phyloP scores from a whole-genome alignment of 1,140 invertebrate species.

The Apis laboriosa region DNA sequence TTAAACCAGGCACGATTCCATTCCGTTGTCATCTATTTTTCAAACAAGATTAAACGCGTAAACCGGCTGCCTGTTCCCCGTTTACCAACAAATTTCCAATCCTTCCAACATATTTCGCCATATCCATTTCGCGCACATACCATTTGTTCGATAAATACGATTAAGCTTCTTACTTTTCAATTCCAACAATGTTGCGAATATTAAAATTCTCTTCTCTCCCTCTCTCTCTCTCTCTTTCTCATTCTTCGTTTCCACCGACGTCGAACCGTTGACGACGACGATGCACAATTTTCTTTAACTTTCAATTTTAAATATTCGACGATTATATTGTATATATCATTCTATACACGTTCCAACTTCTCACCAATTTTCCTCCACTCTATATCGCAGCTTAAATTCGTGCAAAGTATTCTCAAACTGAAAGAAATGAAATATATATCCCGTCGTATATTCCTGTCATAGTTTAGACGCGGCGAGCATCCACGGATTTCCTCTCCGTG shows the following conservation, averaged over 20 bases:
- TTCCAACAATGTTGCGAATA: neutral
- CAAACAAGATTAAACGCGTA: constrained; percentile 13
- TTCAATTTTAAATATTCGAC: too few relatives aligned
- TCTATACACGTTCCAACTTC: too few relatives aligned
- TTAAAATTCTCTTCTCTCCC: neutral
- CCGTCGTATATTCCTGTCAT: neutral
- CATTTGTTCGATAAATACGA: neutral
- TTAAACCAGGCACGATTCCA: constrained; percentile 5
- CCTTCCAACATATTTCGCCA: constrained; percentile 6
- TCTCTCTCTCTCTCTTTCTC: too few relatives aligned
- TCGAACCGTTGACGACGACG: too few relatives aligned
- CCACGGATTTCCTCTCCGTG: neutral
- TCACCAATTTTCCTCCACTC: too few relatives aligned
- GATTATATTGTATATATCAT: too few relatives aligned
- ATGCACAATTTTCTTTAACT: too few relatives aligned
- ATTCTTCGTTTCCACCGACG: too few relatives aligned
- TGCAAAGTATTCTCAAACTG: neutral
- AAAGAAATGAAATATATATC: too few relatives aligned
- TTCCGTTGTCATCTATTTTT: constrained; percentile 9
- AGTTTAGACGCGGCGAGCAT: neutral
- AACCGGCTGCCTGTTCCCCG: neutral
- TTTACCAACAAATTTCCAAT: constrained; percentile 2
- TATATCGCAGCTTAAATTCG: too few relatives aligned
- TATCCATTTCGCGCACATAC: neutral
- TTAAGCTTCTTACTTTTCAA: neutral